A percentile compares a stretch with the other conserved stretches of the same genome.
Conservation (phyloP, 2,888 invertebrate genomes). For the Malthinus flaveolus region DNA sequence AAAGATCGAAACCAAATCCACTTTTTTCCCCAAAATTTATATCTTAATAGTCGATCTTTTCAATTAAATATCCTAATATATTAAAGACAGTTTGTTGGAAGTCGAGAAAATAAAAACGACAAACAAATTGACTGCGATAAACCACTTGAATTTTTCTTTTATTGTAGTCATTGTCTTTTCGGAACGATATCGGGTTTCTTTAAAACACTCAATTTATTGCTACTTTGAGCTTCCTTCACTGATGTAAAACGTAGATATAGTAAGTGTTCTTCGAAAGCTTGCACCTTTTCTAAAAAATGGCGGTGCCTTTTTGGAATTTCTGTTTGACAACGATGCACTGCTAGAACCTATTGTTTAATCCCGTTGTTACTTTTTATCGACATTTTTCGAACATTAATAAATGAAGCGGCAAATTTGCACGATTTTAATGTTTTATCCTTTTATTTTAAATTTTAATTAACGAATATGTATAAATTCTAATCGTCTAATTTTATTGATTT, state of each 20-base stretch:
- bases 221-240: slow-evolving; percentile 42
- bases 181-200: slow-evolving; percentile 36
- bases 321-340: slow-evolving; percentile 16
- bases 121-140: slow-evolving; percentile 44
- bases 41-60: neutral
- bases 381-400: slow-evolving; percentile 4
- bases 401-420: neutral
- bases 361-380: slow-evolving; percentile 21
- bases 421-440: neutral
- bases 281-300: slow-evolving; percentile 44
- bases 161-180: slow-evolving; percentile 31
- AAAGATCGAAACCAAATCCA: neutral
- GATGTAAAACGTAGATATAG: slow-evolving; percentile 29
- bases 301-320: slow-evolving; percentile 41
- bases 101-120: slow-evolving; percentile 31
- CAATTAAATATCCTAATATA: slow-evolving; percentile 1
- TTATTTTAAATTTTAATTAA: too few relatives aligned
- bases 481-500: neutral
- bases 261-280: slow-evolving; percentile 40
- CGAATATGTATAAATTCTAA: too few relatives aligned
- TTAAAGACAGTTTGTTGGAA: slow-evolving; percentile 1
- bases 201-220: slow-evolving; percentile 47
- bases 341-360: slow-evolving; percentile 26
- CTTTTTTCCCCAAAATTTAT: neutral
- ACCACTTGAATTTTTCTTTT: slow-evolving; percentile 35